Base-by-base conservation (phyloP, 2,797 vertebrate genomes). In the Spizella passerina region DNA sequence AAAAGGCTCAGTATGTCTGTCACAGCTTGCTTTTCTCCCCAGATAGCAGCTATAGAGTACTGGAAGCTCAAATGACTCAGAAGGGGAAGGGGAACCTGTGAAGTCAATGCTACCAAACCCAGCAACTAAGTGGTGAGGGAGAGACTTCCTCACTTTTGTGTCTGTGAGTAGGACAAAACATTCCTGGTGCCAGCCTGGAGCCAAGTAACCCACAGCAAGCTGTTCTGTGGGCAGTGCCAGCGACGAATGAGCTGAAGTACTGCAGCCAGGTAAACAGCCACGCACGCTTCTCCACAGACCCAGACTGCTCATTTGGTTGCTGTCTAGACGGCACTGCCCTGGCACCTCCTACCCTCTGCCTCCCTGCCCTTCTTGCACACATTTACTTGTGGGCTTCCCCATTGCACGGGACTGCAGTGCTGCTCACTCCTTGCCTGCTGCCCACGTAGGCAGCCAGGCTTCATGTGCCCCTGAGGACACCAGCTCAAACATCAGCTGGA, bases 271-370 rank as follows among this genome's bases (percentile, higher is more conserved):
- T 95, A 66, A 86, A 90, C 3, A 26, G 57, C 61, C 46, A 16
- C 0, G 0, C 24, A 30, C 0, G 1, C 84, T 72, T 41, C 66
- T 73, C 61, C 12, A 3, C 55, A 30, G 65, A 24, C 80, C 82
- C 91, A 91, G 88, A 73, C 88, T 39, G 71, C 91, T 94, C 86
- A 93, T 94, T 93, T 93, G 94, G 78, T 94, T 96, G 73, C 83
- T 11, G 86, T 96, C 92, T 93, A 90, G 86, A 95, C 59, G 0
- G 77, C 47, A n/a, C 46, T 34, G 55, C 43, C 66, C 43, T 1
- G 0, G 38, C 53, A 20, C 32, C 88, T 86, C 43, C 38, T 30
- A 3, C 46, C 10, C 80, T 21, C 12, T 59, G 84, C 81, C 59
- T 88, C 80, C 71, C 59, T 88, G 73, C 71, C 83, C 39, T 90